A percentile compares a stretch with the other conserved stretches of the same genome.
Conservation (phyloP, 2,888 invertebrate genomes). For the Calliscelio sp. region DNA sequence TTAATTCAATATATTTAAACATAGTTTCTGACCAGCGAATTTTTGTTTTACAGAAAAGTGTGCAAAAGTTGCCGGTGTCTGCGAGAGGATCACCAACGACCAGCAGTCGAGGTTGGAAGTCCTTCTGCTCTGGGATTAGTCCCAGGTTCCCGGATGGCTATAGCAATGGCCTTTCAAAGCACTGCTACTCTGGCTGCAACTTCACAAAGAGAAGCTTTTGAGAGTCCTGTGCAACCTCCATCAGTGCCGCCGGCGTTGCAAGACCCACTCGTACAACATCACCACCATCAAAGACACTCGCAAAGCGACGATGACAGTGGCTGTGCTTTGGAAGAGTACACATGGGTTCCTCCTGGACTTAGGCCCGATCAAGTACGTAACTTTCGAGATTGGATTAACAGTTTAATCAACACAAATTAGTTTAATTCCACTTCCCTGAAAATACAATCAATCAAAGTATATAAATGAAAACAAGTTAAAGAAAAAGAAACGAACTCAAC, state of each 20-base stretch:
- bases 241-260: constrained; percentile 80
- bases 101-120: constrained; percentile 80
- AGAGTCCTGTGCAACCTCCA: constrained; percentile 83
- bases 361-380: constrained; percentile 96
- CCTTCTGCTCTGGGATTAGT: constrained; percentile 81
- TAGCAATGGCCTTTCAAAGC: constrained; percentile 84
- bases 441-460: no score
- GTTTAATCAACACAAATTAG: not conserved
- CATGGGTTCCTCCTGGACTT: constrained; percentile 98
- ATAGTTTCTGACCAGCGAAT: no score
- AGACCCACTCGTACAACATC: constrained; percentile 82
- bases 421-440: no score
- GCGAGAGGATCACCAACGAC: constrained; percentile 86
- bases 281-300: constrained; percentile 93
- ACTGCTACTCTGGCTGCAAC: constrained; percentile 84
- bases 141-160: constrained; percentile 83
- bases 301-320: constrained; percentile 99
- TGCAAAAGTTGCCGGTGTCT: constrained; percentile 93
- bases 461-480: no score
- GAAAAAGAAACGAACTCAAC: no score
- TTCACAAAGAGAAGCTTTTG: constrained; percentile 85
- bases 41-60: constrained; percentile 90
- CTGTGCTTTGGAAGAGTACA: constrained; percentile 98
- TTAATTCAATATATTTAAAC: no score
- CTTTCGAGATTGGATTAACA: not conserved